Percentiles rank a stretch among this genome's conserved stretches.
Evolutionary conservation across 2,888 invertebrate species (phyloP).

Genomic region (Chromoteleia sp.): DNA sequence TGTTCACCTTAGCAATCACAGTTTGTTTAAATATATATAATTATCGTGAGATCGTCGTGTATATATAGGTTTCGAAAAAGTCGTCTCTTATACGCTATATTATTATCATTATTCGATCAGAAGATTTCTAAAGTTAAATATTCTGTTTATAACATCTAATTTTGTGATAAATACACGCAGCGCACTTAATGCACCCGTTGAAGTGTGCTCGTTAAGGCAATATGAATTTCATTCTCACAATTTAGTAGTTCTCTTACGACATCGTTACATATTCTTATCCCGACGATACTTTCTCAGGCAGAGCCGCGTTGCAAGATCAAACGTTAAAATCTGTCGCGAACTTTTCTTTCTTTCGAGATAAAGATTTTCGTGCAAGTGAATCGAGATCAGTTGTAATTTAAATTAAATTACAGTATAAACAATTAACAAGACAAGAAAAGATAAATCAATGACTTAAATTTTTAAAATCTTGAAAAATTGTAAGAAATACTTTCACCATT

Average conservation of each 20-base stretch:
- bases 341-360: neutral
- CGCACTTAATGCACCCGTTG: constrained; percentile 22
- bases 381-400: no score
- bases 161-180: constrained; percentile 45
- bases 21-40: constrained; percentile 27
- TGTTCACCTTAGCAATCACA: constrained; percentile 46
- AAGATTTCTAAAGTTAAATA: constrained; percentile 60
- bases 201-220: constrained; percentile 64
- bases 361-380: constrained; percentile 10
- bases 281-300: constrained; percentile 47
- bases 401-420: no score
- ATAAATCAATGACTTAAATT: no score
- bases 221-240: constrained; percentile 62
- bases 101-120: constrained; percentile 65
- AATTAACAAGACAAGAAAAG: no score
- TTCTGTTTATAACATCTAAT: constrained; percentile 48
- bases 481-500: no score
- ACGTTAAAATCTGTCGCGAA: constrained; percentile 17
- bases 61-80: constrained; percentile 61
- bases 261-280: constrained; percentile 49
- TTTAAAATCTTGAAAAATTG: no score
- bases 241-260: constrained; percentile 39
- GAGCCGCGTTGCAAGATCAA: constrained; percentile 16
- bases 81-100: constrained; percentile 51
- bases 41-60: constrained; percentile 46